Conservation (phyloP, 35 echinoderm and acorn worm species). For the Diadema setosum region DNA sequence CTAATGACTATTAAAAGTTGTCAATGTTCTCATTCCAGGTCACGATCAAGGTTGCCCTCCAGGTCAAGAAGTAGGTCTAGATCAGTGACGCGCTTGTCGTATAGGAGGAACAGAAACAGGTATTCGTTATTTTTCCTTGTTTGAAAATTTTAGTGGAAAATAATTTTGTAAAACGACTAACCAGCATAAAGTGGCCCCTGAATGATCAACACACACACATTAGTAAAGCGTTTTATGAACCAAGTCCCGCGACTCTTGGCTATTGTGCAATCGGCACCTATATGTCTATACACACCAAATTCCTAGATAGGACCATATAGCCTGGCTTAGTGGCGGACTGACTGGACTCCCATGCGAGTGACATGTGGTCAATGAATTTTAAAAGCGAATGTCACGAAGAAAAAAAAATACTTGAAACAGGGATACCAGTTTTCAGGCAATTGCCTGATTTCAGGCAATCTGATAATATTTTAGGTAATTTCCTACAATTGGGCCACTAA, state of each 20-base stretch:
- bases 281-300: not conserved
- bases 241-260: not conserved
- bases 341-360: not conserved
- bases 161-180: no score
- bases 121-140: not conserved
- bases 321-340: not conserved
- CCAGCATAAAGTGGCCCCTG: no score
- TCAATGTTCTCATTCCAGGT: no score
- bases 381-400: not conserved
- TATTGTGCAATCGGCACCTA: no score
- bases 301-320: not conserved
- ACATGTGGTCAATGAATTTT: not conserved
- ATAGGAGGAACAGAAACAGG: not conserved
- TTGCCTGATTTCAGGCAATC: not conserved
- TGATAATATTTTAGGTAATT: not conserved
- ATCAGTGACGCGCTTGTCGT: not conserved
- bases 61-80: not conserved
- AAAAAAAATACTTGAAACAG: not conserved
- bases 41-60: no score
- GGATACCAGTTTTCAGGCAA: no score
- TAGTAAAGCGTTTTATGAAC: no score
- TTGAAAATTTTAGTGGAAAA: not conserved
- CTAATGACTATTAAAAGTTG: not conserved
- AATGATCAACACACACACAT: no score
- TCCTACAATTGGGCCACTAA: not conserved